phyloP scores from a whole-genome alignment of 2,888 invertebrate species.

The Catocala sponsa region DNA sequence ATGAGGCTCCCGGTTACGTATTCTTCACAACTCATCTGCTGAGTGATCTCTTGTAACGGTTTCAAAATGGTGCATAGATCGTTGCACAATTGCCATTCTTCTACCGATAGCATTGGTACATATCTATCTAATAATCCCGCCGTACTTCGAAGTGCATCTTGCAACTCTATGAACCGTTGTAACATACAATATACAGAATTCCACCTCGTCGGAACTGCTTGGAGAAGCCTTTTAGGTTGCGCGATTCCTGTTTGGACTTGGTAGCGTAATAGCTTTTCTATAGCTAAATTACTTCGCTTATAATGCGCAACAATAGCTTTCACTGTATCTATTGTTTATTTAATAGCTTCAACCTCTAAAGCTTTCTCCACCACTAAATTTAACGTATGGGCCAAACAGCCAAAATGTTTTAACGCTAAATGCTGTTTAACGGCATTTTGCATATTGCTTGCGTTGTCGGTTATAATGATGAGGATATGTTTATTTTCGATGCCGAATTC shows the following conservation, averaged over 20 bases:
- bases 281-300: slow-evolving; percentile 2
- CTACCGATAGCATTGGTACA: too few relatives aligned
- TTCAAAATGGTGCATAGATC: too few relatives aligned
- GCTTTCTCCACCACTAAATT: slow-evolving; percentile 33
- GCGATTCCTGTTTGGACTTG: too few relatives aligned
- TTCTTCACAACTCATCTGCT: too few relatives aligned
- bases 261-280: background rate
- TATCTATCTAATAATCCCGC: too few relatives aligned
- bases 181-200: slow-evolving; percentile 19
- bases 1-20: too few relatives aligned
- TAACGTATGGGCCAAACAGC: slow-evolving; percentile 37
- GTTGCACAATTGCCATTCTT: too few relatives aligned
- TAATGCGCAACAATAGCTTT: slow-evolving; percentile 14
- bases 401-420: slow-evolving; percentile 36
- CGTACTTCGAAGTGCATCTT: too few relatives aligned
- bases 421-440: slow-evolving; percentile 25
- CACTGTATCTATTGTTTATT: slow-evolving; percentile 13
- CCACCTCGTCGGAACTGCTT: slow-evolving; percentile 28
- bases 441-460: slow-evolving; percentile 36
- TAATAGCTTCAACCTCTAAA: slow-evolving; percentile 5
- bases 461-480: background rate
- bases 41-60: too few relatives aligned
- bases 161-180: too few relatives aligned
- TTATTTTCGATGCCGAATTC: background rate
- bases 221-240: slow-evolving; percentile 16